Base-by-base conservation (phyloP, 1,140 invertebrate genomes). In the Anadara kagoshimensis region DNA sequence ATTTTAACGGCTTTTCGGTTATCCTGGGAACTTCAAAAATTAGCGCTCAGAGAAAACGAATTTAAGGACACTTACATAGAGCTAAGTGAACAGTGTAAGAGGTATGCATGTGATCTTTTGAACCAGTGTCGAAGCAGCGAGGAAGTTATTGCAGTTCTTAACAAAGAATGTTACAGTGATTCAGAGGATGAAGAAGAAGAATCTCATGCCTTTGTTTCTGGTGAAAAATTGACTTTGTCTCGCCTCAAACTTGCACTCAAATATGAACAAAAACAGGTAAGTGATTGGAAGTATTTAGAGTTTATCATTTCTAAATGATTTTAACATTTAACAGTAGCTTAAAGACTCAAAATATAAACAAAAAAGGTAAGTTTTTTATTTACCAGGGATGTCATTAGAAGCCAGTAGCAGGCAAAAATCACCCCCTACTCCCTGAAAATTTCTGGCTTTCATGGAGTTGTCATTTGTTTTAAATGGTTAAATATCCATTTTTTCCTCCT, bases 1-100 rank as follows among this genome's bases (percentile, higher is more conserved):
- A 92, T 94, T 63, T 86, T 93, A 14, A 87, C 90, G n/a, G 92
- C 93, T 1, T 94, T 94, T 79, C 83, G 89, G 65, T 87, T 94
- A 14, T 91, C 91, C 0, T 81, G 86, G 49, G 93, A 93, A 67
- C 86, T 94, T 12, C 81, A 83, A 49, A 82, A 84, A 62, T 70
- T 86, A 22, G 85, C 85, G 1, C 69, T 84, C 5, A 76, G 90
- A 47, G 90, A 92, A 58, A 90, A 89, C 12, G 92, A 93, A 76
- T 92, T 93, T 78, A 90, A 91, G 81, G 87, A 86, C 53, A 82
- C 82, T 1, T 94, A 94, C 83, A 82, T 89, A 16, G 87, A 90
- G 43, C 85, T 94, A 1, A 87, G 91, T 8, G 59, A 87, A 47
- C 90, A 92, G 79, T 90, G 92, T 68, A 91, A 91, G 65, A 81